These are phyloP conservation scores for Epiblema foenella DNA, from an alignment of 2,888 invertebrate species.

Conservation along the genomic window DNA sequence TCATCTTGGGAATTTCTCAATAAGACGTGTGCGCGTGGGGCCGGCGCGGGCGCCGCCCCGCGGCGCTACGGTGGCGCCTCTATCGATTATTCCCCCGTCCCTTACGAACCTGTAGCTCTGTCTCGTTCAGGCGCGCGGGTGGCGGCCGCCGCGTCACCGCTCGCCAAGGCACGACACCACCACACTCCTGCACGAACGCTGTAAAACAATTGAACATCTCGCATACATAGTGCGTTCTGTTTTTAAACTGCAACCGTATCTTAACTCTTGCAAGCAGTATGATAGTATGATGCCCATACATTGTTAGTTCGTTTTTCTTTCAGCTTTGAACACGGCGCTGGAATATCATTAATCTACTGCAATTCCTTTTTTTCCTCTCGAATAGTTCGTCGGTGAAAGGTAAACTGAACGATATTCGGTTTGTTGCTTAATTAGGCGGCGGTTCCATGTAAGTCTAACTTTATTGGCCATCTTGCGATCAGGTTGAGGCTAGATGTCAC, in stretches of 20 bases:
- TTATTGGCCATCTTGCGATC: slow-evolving; percentile 72
- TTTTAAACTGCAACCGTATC: background rate
- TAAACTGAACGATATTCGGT: slow-evolving; percentile 77
- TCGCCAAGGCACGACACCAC: slow-evolving; percentile 46
- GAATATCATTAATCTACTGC: slow-evolving; percentile 84
- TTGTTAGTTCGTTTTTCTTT: slow-evolving; percentile 53
- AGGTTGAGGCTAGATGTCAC: slow-evolving; percentile 68
- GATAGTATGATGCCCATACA: slow-evolving; percentile 27
- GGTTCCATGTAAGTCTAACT: slow-evolving; percentile 63
- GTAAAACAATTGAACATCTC: background rate
- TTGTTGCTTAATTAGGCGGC: slow-evolving; percentile 80
- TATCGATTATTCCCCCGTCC: slow-evolving; percentile 65
- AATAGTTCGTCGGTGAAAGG: slow-evolving; percentile 75
- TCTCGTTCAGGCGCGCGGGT: slow-evolving; percentile 68
- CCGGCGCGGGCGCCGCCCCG: slow-evolving; percentile 78
- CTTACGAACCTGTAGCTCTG: slow-evolving; percentile 49
- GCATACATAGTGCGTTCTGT: background rate
- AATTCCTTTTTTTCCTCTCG: slow-evolving; percentile 66
- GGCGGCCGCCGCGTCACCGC: slow-evolving; percentile 55
- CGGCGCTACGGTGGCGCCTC: slow-evolving; percentile 76
- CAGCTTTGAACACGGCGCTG: slow-evolving; percentile 70
- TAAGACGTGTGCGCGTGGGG: slow-evolving; percentile 81
- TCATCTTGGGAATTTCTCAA: slow-evolving; percentile 83
- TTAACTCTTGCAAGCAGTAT: slow-evolving; percentile 6
- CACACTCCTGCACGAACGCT: background rate